Base-by-base conservation (phyloP, 2,113 vertebrate genomes). In the Ammodramus savannarum region DNA sequence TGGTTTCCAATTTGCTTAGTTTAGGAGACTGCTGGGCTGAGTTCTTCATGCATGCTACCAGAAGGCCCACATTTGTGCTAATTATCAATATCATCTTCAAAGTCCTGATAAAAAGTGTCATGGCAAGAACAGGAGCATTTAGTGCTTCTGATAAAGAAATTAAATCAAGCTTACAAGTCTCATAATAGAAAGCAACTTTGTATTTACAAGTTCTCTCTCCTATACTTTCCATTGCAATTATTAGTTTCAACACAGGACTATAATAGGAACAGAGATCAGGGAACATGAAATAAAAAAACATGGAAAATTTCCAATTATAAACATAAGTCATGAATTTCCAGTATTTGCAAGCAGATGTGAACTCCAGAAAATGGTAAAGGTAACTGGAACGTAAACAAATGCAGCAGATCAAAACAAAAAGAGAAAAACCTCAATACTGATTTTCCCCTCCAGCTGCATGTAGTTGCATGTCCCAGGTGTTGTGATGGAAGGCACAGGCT, bases 401-500 rank as follows among this genome's bases (percentile, higher is more conserved):
- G 31, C 3, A 32, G 9, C 38, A 29, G 3, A 41, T 68, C 4
- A 38, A 68, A 76, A 59, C 10, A 2, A 66, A 77, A 85, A 31
- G 6, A 21, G 21, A 26, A 67, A 57, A 57, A 41, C 3, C 7
- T 2, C 4, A 31, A 0, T 17, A 22, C 5, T 17, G 4, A 3
- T 80, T 72, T 48, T 31, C 6, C 8, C 7, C 13, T 69, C 38
- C 32, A 34, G 12, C 25, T 57, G 13, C 23, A 15, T 1, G 0
- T 6, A 57, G 39, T 2, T 36, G 46, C 38, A 8, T 13, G 6
- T 27, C 27, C 19, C 5, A 2, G 18, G 34, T 65, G 10, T 13
- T 38, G n/a, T 27, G 39, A 6, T 19, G 10, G 51, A 54, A 63
- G 8, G 34, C 29, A 18, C 13, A 32, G 8, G 13, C 38, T 39